Evolutionary conservation across 2,888 invertebrate species (phyloP), one percentile per base, ranked within the genome.

Genomic region (Schizaphis graminum): DNA sequence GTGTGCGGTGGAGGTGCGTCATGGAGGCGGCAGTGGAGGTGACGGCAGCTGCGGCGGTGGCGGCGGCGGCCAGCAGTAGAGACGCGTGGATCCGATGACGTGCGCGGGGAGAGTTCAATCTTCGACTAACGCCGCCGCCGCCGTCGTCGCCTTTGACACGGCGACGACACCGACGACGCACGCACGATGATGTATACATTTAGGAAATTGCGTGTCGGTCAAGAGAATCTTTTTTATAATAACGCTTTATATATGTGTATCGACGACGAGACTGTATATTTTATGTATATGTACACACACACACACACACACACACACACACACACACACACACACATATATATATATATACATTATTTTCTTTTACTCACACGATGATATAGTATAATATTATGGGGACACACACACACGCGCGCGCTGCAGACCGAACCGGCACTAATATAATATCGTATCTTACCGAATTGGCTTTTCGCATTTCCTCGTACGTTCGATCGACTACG

Each of bases 171-270:
- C 77, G 21, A 35, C 77, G 77, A 77, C 35, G 77, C 77, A 77
- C 77, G 21, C 35, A 77, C 35, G 77, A 77, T 77, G 77, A 77
- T 77, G 77, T 77, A 77, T 77, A 77, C 21, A 77, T 77, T 77
- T n/a, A 35, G 77, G 77, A 77, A 77, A 77, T 77, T 77, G 77
- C 2, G 77, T 77, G 77, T 77, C 77, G 77, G 77, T 77, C 77
- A 77, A 77, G 35, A 35, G 35, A 77, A 77, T 77, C 35, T 77
- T 77, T 77, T 67, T 67, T n/a, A 35, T 41, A 21, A 35, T 21
- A 77, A 77, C 16, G 35, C 21, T 21, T 0, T 77, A 5, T 5
- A 5, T 5, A 2, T 35, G 77, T 35, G 2, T 8, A 0, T 7
- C 35, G 77, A 77, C 21, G 35, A 77, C 77, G 35, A 8, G 35